phyloP scores from a whole-genome alignment of 2,113 vertebrate genomes.

The Mixornis gularis region DNA sequence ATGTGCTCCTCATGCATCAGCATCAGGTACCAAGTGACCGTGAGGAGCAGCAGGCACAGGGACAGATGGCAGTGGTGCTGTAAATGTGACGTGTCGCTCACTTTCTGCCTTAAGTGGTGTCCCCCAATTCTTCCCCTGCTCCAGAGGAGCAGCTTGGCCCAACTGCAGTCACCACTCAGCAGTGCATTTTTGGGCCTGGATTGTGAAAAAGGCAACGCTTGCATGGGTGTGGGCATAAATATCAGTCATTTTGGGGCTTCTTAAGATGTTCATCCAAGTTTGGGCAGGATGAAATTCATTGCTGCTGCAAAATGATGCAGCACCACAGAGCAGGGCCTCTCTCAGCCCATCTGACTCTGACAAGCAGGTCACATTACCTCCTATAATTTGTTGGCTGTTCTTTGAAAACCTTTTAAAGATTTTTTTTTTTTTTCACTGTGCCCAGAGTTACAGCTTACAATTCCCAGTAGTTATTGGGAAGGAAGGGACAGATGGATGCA shows the following conservation, averaged over 20 bases:
- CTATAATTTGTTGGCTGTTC: not conserved
- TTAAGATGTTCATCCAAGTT: not conserved
- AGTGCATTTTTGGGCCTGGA: fast-evolving
- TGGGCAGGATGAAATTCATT: not conserved
- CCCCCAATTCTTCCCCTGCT: not conserved
- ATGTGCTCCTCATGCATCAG: not conserved
- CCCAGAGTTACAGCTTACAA: not conserved
- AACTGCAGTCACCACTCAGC: not conserved
- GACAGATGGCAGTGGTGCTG: not conserved
- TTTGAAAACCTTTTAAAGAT: not conserved
- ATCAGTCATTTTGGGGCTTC: not conserved
- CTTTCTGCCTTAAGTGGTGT: not conserved
- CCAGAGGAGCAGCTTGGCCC: not conserved
- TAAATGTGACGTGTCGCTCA: not conserved
- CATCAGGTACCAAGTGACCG: not conserved
- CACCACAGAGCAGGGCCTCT: not conserved
- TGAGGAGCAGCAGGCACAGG: not conserved
- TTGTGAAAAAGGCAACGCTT: fast-evolving
- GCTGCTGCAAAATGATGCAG: not conserved
- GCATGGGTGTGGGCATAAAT: not conserved
- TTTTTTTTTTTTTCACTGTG: not conserved
- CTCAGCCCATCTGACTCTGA: not conserved
- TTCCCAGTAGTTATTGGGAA: not conserved
- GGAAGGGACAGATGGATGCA: not conserved
- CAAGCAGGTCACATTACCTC: not conserved